A percentile compares a stretch with the other conserved stretches of the same genome.
These are phyloP conservation scores for Heliconius hortense DNA, from an alignment of 2,888 invertebrate genomes.

Conservation along the genomic window DNA sequence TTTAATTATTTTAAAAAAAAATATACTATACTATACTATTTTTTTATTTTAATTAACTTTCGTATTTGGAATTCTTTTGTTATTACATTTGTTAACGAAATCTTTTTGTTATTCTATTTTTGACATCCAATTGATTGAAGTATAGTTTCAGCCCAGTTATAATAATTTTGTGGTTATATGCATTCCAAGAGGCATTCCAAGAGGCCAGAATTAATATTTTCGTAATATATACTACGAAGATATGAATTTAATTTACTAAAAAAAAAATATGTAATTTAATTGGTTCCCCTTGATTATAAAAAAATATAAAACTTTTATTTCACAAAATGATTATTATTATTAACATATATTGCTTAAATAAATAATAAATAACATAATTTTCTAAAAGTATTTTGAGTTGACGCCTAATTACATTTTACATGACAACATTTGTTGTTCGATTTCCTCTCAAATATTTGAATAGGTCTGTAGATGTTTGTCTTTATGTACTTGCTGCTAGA, in stretches of 20 bases:
- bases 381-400: background rate
- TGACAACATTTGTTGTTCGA: slow-evolving; percentile 10
- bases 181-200: no score
- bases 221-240: no score
- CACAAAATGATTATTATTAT: background rate
- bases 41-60: background rate
- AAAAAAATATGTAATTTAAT: no score
- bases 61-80: no score
- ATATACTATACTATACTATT: no score
- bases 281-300: no score
- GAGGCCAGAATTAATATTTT: no score
- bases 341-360: background rate
- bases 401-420: slow-evolving; percentile 12
- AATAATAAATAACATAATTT: background rate
- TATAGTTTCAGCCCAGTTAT: background rate
- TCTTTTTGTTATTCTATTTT: background rate
- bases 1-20: no score
- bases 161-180: no score
- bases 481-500: slow-evolving; percentile 11
- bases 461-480: slow-evolving; percentile 6
- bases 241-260: no score
- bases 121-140: background rate
- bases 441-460: slow-evolving; percentile 9
- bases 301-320: background rate
- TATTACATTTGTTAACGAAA: no score